Conservation (phyloP, 2,113 vertebrate species). For the Callionymus lyra region DNA sequence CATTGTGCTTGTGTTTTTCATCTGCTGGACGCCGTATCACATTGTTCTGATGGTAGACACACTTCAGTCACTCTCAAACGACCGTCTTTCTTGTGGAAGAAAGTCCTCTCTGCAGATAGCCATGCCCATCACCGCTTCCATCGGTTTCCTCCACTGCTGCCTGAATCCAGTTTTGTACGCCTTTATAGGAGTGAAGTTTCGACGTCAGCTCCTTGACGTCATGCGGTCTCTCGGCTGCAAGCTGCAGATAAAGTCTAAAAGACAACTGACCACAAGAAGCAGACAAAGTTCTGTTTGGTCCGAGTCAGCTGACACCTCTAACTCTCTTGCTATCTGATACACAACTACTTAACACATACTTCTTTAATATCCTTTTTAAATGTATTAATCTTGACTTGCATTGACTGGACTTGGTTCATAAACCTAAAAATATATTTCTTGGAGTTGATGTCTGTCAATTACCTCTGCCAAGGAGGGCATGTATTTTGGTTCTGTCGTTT, state of each 20-base stretch:
- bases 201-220: conserved; percentile 65
- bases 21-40: conserved; percentile 80
- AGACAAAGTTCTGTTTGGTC: conserved; percentile 70
- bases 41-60: conserved; percentile 68
- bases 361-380: too few relatives aligned
- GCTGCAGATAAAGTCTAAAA: conserved; percentile 18
- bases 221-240: conserved; percentile 57
- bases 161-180: conserved; percentile 83
- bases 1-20: conserved; percentile 75
- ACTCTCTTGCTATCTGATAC: conserved; percentile 60
- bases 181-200: conserved; percentile 79
- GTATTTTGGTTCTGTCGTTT: too few relatives aligned
- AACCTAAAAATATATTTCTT: too few relatives aligned
- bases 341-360: too few relatives aligned
- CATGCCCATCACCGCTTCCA: conserved; percentile 48
- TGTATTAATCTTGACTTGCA: too few relatives aligned
- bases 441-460: too few relatives aligned
- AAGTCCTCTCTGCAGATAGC: conserved; percentile 46
- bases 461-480: too few relatives aligned
- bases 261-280: conserved; percentile 18
- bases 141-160: conserved; percentile 78
- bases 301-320: conserved; percentile 70
- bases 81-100: conserved; percentile 25
- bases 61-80: conserved; percentile 25
- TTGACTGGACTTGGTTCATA: too few relatives aligned